A percentile compares a stretch with the other conserved stretches of the same genome.
Conservation (phyloP, 2,888 invertebrate species). For the Hecatera dysodea region DNA sequence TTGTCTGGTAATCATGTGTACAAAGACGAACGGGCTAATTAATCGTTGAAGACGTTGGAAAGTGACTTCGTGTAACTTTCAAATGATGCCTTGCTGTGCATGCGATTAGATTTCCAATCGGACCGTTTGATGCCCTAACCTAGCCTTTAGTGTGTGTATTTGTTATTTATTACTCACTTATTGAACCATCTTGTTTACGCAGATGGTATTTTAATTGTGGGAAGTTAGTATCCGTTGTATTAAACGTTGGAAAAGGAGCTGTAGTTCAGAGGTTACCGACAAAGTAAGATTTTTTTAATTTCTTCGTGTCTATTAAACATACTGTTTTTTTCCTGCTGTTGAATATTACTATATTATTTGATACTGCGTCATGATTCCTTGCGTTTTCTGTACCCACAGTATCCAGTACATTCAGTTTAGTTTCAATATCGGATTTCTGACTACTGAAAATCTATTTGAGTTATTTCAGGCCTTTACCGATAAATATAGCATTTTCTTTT, state of each 20-base stretch:
- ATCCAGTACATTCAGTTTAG: neutral
- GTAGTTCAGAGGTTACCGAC: slow-evolving; percentile 12
- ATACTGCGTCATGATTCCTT: neutral
- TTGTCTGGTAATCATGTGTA: slow-evolving; percentile 59
- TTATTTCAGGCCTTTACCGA: slow-evolving; percentile 31
- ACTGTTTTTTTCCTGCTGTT: too few relatives aligned
- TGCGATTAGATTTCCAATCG: slow-evolving; percentile 74
- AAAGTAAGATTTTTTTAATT: too few relatives aligned
- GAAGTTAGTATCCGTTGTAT: slow-evolving; percentile 10
- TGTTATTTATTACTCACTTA: slow-evolving; percentile 53
- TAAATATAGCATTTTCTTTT: slow-evolving; percentile 57
- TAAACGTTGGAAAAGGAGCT: neutral
- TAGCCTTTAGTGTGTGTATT: slow-evolving; percentile 52
- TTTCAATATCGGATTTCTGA: slow-evolving; percentile 2
- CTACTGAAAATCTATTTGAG: slow-evolving; percentile 29
- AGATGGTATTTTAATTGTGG: slow-evolving; percentile 34
- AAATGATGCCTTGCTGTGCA: slow-evolving; percentile 68
- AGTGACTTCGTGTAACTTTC: slow-evolving; percentile 72
- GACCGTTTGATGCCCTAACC: slow-evolving; percentile 64
- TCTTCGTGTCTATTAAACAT: too few relatives aligned
- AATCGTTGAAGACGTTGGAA: slow-evolving; percentile 73
- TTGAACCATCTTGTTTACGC: slow-evolving; percentile 34
- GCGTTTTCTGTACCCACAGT: neutral
- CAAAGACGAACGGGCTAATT: slow-evolving; percentile 74
- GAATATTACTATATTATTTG: too few relatives aligned